Evolutionary conservation across 2,888 invertebrate genomes (phyloP).

Genomic region (Antitype chi): DNA sequence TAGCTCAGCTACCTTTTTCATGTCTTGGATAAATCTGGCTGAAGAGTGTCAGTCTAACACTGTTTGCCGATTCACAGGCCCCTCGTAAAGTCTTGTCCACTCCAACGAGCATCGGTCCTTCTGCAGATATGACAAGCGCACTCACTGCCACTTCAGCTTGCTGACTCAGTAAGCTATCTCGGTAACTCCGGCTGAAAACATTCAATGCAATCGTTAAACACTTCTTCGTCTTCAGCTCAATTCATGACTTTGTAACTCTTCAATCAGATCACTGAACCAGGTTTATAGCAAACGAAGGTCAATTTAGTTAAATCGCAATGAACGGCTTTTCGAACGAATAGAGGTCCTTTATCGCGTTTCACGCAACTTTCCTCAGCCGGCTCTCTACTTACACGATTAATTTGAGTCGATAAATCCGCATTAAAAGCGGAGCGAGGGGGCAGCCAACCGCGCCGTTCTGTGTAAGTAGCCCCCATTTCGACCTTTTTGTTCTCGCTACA

Average conservation of each 20-base stretch:
- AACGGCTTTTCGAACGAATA: slow-evolving; percentile 81
- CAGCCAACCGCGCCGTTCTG: slow-evolving; percentile 84
- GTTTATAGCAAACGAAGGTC: slow-evolving; percentile 75
- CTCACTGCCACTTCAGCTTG: slow-evolving; percentile 28
- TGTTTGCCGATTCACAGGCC: slow-evolving; percentile 43
- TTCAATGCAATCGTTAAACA: slow-evolving; percentile 18
- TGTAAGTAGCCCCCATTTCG: slow-evolving; percentile 84
- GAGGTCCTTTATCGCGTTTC: slow-evolving; percentile 86
- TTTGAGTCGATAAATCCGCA: slow-evolving; percentile 90
- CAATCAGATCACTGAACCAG: slow-evolving; percentile 59
- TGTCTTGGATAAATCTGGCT: slow-evolving; percentile 18
- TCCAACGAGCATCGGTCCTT: slow-evolving; percentile 20
- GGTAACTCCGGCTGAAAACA: slow-evolving; percentile 22
- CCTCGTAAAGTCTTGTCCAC: slow-evolving; percentile 15
- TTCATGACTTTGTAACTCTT: slow-evolving; percentile 15
- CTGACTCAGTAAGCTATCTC: slow-evolving; percentile 17
- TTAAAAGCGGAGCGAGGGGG: slow-evolving; percentile 87
- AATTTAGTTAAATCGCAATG: slow-evolving; percentile 82
- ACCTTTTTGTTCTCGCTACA: slow-evolving; percentile 83
- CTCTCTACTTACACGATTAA: slow-evolving; percentile 89
- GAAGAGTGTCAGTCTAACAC: not conserved
- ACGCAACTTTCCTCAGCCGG: slow-evolving; percentile 87
- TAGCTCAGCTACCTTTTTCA: not conserved
- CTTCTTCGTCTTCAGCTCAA: slow-evolving; percentile 6
- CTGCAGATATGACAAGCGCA: slow-evolving; percentile 38